Evolutionary conservation across 1,140 invertebrate genomes (phyloP).

Genomic region (Apis mellifera): DNA sequence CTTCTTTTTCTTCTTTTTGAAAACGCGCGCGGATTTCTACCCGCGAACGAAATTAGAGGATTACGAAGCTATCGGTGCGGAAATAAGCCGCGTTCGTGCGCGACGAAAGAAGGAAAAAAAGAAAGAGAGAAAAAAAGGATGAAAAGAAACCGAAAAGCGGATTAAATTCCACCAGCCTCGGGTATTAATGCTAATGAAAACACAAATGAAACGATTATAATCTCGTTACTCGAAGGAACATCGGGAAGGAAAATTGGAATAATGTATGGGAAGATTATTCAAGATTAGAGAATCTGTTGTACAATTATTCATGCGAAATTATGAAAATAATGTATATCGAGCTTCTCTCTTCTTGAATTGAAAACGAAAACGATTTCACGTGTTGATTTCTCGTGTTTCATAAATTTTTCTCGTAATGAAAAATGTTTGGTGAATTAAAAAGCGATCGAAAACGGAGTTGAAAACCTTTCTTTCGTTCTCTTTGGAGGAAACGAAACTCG

Average conservation of each 20-base stretch:
- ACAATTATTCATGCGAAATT: no score
- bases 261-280: not conserved
- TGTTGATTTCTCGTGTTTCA: no score
- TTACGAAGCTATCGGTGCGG: conserved; percentile 60
- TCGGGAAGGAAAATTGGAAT: not conserved
- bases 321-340: no score
- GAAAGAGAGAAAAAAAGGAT: conserved; percentile 61
- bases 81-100: conserved; percentile 55
- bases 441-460: no score
- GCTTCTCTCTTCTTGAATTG: no score
- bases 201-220: conserved; percentile 33
- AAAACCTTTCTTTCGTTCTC: no score
- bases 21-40: conserved; percentile 55
- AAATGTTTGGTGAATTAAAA: no score
- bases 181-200: conserved; percentile 74
- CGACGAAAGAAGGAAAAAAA: conserved; percentile 62
- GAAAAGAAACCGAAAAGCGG: conserved; percentile 61
- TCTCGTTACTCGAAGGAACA: not conserved
- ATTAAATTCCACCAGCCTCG: conserved; percentile 67
- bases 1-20: conserved; percentile 22
- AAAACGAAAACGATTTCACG: no score
- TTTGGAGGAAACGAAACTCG: not conserved
- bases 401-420: no score
- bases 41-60: conserved; percentile 72
- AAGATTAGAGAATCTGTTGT: not conserved